phyloP scores from a whole-genome alignment of 2,888 invertebrate genomes.

The Cacoxenus indagator region DNA sequence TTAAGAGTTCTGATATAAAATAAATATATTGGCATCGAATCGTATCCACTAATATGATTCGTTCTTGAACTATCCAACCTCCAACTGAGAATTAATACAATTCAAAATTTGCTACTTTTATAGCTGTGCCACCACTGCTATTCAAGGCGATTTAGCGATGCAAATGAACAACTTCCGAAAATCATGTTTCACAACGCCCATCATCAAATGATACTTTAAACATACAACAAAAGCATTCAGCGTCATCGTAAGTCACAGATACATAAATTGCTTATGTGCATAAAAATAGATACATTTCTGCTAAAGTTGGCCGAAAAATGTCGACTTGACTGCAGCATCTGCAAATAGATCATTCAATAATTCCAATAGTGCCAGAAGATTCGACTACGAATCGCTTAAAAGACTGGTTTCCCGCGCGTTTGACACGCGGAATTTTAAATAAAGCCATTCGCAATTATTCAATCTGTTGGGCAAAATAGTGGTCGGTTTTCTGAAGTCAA shows the following conservation, averaged over 20 bases:
- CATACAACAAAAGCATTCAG: background rate
- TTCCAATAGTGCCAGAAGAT: background rate
- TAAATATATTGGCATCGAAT: too few species aligned
- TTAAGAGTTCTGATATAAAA: too few species aligned
- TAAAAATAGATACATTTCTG: background rate
- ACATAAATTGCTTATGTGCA: background rate
- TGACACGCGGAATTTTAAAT: background rate
- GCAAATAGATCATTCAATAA: background rate
- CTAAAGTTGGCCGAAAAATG: background rate
- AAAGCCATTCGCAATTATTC: too few species aligned
- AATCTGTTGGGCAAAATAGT: background rate
- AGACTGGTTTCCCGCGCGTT: too few species aligned
- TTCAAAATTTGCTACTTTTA: too few species aligned
- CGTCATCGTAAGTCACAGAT: background rate
- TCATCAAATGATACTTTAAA: background rate
- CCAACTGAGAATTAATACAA: too few species aligned
- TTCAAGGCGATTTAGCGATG: constrained; percentile 39
- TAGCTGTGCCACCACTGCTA: constrained; percentile 28
- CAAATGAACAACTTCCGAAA: background rate
- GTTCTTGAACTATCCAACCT: too few species aligned
- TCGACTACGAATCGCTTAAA: background rate
- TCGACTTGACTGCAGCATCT: background rate
- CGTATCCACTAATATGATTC: too few species aligned
- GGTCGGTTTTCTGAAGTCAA: background rate
- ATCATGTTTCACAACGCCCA: background rate